Evolutionary conservation across 2,113 vertebrate genomes (phyloP).

Genomic region (Lutjanus erythropterus): DNA sequence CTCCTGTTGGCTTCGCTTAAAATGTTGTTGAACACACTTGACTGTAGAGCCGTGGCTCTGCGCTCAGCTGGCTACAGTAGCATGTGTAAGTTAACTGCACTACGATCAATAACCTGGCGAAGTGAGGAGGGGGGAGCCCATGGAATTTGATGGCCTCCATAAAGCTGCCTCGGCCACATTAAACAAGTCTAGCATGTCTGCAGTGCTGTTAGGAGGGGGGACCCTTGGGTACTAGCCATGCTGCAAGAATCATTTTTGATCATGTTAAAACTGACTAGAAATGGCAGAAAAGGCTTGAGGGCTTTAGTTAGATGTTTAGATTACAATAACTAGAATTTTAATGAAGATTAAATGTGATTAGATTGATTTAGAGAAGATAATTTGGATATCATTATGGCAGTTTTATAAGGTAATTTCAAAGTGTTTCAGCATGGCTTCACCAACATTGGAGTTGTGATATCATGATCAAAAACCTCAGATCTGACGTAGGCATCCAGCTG

Average conservation of each 20-base stretch:
- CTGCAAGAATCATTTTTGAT: slow-evolving; percentile 47
- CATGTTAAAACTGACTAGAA: slow-evolving; percentile 41
- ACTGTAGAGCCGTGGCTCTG: slow-evolving; percentile 39
- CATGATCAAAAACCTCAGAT: slow-evolving; percentile 35
- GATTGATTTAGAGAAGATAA: slow-evolving; percentile 37
- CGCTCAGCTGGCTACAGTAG: slow-evolving; percentile 34
- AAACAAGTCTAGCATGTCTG: slow-evolving; percentile 67
- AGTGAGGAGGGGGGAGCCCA: neutral
- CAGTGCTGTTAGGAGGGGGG: slow-evolving; percentile 27
- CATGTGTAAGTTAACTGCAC: slow-evolving; percentile 49
- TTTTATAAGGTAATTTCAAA: slow-evolving; percentile 44
- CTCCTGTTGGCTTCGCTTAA: slow-evolving; percentile 57
- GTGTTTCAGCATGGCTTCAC: slow-evolving; percentile 24
- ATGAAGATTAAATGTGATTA: slow-evolving; percentile 49
- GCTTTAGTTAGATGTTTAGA: slow-evolving; percentile 38
- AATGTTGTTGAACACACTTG: slow-evolving; percentile 44
- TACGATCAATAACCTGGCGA: slow-evolving; percentile 64
- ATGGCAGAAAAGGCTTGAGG: slow-evolving; percentile 32
- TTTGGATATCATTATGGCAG: slow-evolving; percentile 31
- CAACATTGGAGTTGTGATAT: slow-evolving; percentile 36
- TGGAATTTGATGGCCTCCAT: slow-evolving; percentile 66
- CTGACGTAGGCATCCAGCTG: slow-evolving; percentile 27
- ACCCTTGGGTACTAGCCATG: slow-evolving; percentile 40
- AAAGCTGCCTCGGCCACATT: slow-evolving; percentile 68
- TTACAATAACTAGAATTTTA: slow-evolving; percentile 41